Evolutionary conservation across 2,113 vertebrate genomes (phyloP), one percentile per base, ranked within the genome.

Genomic region (Ceuthmochares aereus): DNA sequence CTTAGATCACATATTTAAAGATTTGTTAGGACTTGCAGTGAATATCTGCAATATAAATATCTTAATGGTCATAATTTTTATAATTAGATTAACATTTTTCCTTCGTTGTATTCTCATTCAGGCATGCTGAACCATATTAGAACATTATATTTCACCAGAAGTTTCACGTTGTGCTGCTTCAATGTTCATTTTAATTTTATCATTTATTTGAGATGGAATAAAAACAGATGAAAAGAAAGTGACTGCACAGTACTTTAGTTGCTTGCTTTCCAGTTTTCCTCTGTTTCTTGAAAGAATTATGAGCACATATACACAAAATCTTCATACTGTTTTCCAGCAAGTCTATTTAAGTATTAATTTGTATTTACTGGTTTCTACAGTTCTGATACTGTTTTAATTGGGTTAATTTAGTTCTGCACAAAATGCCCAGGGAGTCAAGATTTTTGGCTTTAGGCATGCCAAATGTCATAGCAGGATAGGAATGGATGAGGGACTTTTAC

Each of bases 1-100:
- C 78, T 94, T 93, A 91, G 52, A 92, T 92, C 96, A 76, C 25
- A 51, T 93, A 66, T 81, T 96, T 96, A 97, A 97, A 94, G 52
- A 36, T 94, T 92, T 96, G 42, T 64, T 96, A 97, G 87, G 92
- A 96, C 80, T 81, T 22, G 17, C 3, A 40, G 47, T 7, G 89
- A 93, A 90, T 74, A 82, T 45, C 72, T 62, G 52, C 54, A 96
- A 42, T 8, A 70, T 93, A 96, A 96, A 90, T 96, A 97, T 92
- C n/a, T 84, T 97, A 96, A 87, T 94, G 74, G 58, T 67, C 55
- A 52, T 63, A 95, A 83, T 34, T 90, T 93, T 96, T 87, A 79
- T 86, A 97, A 97, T 97, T 96, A 94, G 34, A 82, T 84, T 76
- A 90, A 85, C 20, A 92, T 86, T 94, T 37, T 77, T 67, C 29